Percentiles rank a stretch among this genome's conserved stretches.
Conservation (phyloP, 2,797 vertebrate species). For the Falco berigora region DNA sequence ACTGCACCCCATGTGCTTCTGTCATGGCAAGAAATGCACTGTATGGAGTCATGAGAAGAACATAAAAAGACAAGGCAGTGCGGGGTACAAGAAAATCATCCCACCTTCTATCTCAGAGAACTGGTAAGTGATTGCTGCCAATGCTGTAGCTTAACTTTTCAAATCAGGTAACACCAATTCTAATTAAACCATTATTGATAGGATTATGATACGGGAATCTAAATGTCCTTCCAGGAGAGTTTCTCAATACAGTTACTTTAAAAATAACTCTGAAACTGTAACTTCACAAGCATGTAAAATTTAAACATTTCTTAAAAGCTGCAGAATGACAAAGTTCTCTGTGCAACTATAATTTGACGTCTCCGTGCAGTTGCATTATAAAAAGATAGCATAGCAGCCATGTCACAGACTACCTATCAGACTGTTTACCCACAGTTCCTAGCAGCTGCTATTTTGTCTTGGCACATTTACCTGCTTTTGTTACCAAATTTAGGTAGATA, state of each 20-base stretch:
- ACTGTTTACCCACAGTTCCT: not conserved
- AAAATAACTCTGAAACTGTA: not conserved
- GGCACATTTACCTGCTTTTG: not conserved
- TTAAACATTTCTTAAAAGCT: not conserved
- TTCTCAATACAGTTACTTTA: not conserved
- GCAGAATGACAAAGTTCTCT: not conserved
- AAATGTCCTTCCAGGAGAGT: not conserved
- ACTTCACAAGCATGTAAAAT: not conserved
- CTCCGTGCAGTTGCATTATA: not conserved
- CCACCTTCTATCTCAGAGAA: not conserved
- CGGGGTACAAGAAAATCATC: not conserved
- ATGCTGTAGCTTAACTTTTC: not conserved
- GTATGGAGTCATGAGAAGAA: not conserved
- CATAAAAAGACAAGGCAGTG: not conserved
- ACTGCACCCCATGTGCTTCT: not conserved
- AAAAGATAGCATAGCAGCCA: accelerated
- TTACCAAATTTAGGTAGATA: not conserved
- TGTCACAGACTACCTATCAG: not conserved
- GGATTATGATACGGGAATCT: not conserved
- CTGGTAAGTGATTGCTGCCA: not conserved
- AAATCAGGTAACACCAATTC: not conserved
- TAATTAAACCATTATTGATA: not conserved
- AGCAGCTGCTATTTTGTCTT: not conserved
- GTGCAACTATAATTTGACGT: not conserved
- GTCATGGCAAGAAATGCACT: not conserved